phyloP scores from a whole-genome alignment of 2,888 invertebrate species.

The Trisateles emortualis region DNA sequence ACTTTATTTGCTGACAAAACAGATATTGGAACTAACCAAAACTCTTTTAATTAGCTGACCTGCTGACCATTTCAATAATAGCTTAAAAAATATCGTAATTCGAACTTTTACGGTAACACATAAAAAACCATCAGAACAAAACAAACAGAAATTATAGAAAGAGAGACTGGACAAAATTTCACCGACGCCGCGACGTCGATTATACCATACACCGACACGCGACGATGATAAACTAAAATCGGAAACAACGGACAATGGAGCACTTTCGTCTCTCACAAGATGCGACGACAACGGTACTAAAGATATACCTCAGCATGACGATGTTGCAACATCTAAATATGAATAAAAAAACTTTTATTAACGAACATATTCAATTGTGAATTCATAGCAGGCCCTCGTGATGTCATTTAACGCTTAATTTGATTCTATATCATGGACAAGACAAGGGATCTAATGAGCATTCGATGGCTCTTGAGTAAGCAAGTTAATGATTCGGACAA shows the following conservation, averaged over 20 bases:
- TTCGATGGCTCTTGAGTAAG: slow-evolving; percentile 50
- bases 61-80: too few species aligned
- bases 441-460: slow-evolving; percentile 55
- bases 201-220: slow-evolving; percentile 50
- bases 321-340: slow-evolving; percentile 55
- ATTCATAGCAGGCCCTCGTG: slow-evolving; percentile 69
- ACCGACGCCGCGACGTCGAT: too few species aligned
- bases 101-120: slow-evolving; percentile 3
- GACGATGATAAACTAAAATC: slow-evolving; percentile 65
- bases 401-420: slow-evolving; percentile 71
- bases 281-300: slow-evolving; percentile 53
- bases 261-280: slow-evolving; percentile 65
- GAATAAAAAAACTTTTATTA: slow-evolving; percentile 71
- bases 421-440: slow-evolving; percentile 60
- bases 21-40: too few species aligned
- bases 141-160: slow-evolving; percentile 29
- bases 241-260: slow-evolving; percentile 71
- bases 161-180: slow-evolving; percentile 33
- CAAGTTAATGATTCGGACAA: slow-evolving; percentile 33
- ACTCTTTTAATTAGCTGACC: too few species aligned
- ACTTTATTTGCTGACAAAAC: too few species aligned
- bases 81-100: too few species aligned
- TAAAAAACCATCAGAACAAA: slow-evolving; percentile 18
- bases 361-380: slow-evolving; percentile 77
- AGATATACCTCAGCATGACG: slow-evolving; percentile 64